Evolutionary conservation across 1,140 invertebrate genomes (phyloP), one percentile per base, ranked within the genome.

Genomic region (Brachionus plicatilis): DNA sequence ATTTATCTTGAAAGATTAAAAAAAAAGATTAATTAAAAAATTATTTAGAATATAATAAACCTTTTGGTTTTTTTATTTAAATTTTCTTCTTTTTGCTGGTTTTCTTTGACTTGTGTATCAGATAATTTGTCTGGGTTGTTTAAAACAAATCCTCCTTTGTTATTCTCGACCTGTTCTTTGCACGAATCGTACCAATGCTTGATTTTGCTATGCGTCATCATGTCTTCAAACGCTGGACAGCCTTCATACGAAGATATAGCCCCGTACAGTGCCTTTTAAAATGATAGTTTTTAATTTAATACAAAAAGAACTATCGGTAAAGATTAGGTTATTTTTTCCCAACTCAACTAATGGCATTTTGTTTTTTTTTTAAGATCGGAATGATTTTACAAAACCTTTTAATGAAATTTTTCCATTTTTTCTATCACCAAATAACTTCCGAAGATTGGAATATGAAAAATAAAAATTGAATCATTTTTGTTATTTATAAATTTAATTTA

Each of bases 201-300:
- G 79, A 96, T 92, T 75, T 92, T 92, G 1, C 94, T 95, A 87
- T 95, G 91, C 90, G 83, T 17, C 92, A 88, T 53, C 27, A 95
- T 90, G 88, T 99, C 97, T 87, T 93, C 90, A 88, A 99, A 99
- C 4, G 97, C 95, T 72, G 91, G 86, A 87, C 96, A 98, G 0
- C 97, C 97, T 91, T 98, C 96, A 87, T 99, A 97, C 87, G 96
- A 96, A 86, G 92, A 95, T 3, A 99, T 90, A 11, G 96, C 92
- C 12, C 97, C 97, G 89, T 94, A 99, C 0, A 99, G 94, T 6
- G 95, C 92, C 91, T 91, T 83, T 43, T 87, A 88, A 80, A 75
- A 70, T 20, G 56, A 24, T 79, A n/a, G 85, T 33, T n/a, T 20
- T 20, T 41, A 66, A 50, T 45, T 65, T 5, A 33, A 1, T 3